Percentiles rank a stretch among this genome's conserved stretches.
phyloP scores from a whole-genome alignment of 2,797 vertebrate species.

The Melanotaenia parkinsoni region DNA sequence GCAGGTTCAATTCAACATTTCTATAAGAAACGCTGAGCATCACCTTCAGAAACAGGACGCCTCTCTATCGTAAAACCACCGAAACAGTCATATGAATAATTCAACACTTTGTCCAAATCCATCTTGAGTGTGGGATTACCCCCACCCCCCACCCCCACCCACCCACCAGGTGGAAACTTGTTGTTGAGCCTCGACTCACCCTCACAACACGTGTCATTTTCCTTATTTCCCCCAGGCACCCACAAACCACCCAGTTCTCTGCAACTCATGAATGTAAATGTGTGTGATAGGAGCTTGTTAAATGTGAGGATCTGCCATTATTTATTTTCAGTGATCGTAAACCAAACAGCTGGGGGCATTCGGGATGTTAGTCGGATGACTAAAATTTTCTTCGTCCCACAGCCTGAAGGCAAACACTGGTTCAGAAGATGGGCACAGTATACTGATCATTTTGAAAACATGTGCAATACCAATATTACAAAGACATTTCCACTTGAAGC shows the following conservation, averaged over 20 bases:
- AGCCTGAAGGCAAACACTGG: no score
- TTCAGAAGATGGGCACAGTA: no score
- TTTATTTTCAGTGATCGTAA: conserved; percentile 3
- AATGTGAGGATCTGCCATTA: neutral
- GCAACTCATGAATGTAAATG: conserved; percentile 1
- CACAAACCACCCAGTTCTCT: neutral
- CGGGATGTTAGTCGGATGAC: conserved; percentile 5
- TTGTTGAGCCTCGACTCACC: conserved; percentile 22
- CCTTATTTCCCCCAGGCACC: conserved; percentile 14
- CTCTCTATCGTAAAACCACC: conserved; percentile 10
- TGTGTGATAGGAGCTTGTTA: neutral
- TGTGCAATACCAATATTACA: no score
- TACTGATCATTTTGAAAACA: no score
- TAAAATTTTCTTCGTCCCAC: neutral
- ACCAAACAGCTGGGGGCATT: conserved; percentile 6
- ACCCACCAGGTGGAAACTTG: conserved; percentile 15
- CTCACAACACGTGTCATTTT: conserved; percentile 25
- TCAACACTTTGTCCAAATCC: conserved; percentile 30
- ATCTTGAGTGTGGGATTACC: conserved; percentile 28
- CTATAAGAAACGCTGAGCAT: neutral
- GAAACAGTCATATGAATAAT: conserved; percentile 26
- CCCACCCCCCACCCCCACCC: neutral
- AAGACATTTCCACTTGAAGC: no score
- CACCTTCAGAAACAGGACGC: neutral
- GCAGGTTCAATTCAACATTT: neutral